Percentiles rank a stretch among this genome's conserved stretches.
Conservation (phyloP, 2,888 invertebrate species). For the Gasteruption jaculator region DNA sequence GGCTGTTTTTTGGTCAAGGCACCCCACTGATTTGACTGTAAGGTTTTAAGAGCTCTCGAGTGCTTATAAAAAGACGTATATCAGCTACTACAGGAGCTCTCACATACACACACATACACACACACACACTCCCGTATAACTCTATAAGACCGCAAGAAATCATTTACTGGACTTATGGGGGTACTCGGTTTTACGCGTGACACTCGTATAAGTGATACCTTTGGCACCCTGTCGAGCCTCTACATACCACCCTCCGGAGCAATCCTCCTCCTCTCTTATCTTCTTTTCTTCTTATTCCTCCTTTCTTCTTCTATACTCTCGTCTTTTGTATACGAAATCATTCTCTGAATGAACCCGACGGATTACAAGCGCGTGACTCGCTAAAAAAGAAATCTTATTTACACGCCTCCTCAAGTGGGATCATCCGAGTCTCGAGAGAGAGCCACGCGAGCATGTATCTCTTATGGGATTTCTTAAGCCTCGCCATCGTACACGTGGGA, state of each 20-base stretch:
- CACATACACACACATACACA: neutral
- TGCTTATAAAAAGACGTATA: constrained; percentile 27
- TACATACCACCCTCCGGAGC: too few relatives aligned
- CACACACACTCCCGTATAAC: constrained; percentile 3
- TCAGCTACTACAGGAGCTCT: constrained; percentile 26
- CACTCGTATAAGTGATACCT: constrained; percentile 28
- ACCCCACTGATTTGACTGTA: too few relatives aligned
- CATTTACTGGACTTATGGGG: constrained; percentile 24
- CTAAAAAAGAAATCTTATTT: too few relatives aligned
- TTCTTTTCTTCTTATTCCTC: neutral
- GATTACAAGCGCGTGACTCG: constrained; percentile 22
- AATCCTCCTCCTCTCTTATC: too few relatives aligned
- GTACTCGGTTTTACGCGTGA: constrained; percentile 23
- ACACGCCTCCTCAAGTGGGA: too few relatives aligned
- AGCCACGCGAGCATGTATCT: too few relatives aligned
- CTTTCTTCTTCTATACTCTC: neutral
- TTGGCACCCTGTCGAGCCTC: too few relatives aligned
- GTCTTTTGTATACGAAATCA: too few relatives aligned
- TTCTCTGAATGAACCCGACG: constrained; percentile 18
- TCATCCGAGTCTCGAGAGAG: too few relatives aligned
- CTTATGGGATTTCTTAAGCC: too few relatives aligned
- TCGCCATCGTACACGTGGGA: too few relatives aligned
- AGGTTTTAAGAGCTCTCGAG: constrained; percentile 6
- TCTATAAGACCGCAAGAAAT: constrained; percentile 13
- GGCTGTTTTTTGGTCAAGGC: too few relatives aligned